Evolutionary conservation across 2,797 vertebrate species (phyloP).

Genomic region (Rhyacichthys aspro): DNA sequence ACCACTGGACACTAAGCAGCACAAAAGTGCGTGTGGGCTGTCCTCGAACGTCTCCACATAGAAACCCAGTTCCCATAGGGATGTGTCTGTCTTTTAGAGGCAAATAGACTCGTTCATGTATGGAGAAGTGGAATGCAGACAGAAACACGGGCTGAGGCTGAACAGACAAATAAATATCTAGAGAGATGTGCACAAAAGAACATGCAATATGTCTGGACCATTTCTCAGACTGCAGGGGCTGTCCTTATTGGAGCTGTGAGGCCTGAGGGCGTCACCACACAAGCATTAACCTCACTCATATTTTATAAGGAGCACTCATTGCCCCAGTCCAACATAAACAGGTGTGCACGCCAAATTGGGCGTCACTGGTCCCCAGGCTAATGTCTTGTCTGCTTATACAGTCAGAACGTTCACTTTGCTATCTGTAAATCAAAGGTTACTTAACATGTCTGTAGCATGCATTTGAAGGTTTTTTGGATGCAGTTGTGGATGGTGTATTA

Average conservation of each 20-base stretch:
- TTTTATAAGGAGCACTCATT: slow-evolving; percentile 73
- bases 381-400: slow-evolving; percentile 68
- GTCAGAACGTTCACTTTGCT: slow-evolving; percentile 46
- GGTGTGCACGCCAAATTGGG: slow-evolving; percentile 73
- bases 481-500: slow-evolving; percentile 13
- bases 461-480: slow-evolving; percentile 44
- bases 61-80: slow-evolving; percentile 65
- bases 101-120: not conserved
- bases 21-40: slow-evolving; percentile 76
- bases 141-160: slow-evolving; percentile 17
- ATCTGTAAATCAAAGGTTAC: slow-evolving; percentile 68
- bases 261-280: slow-evolving; percentile 74
- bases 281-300: slow-evolving; percentile 80
- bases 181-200: slow-evolving; percentile 32
- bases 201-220: slow-evolving; percentile 46
- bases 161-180: slow-evolving; percentile 35
- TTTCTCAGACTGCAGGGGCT: slow-evolving; percentile 76
- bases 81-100: slow-evolving; percentile 37
- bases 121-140: slow-evolving; percentile 12
- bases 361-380: slow-evolving; percentile 66
- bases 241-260: slow-evolving; percentile 72
- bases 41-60: slow-evolving; percentile 66
- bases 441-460: slow-evolving; percentile 47
- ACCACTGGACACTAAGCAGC: slow-evolving; percentile 69
- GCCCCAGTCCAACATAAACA: slow-evolving; percentile 80